A percentile compares a stretch with the other conserved stretches of the same genome.
Conservation (phyloP, 1,140 invertebrate genomes). For the Drosophila orosa region DNA sequence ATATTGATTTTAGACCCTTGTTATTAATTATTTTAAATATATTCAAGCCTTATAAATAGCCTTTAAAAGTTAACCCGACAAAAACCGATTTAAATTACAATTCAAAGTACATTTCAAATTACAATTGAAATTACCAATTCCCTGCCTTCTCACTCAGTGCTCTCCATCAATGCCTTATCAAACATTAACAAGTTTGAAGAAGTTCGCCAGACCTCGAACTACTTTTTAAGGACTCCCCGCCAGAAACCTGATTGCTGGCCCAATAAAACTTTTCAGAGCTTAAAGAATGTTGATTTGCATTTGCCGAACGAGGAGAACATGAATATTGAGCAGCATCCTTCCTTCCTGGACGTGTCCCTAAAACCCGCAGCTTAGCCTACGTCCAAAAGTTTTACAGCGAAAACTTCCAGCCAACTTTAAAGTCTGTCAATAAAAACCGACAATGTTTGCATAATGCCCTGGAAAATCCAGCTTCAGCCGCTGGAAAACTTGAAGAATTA, state of each 20-base stretch:
- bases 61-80: too few relatives aligned
- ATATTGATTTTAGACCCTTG: too few relatives aligned
- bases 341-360: neutral
- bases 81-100: neutral
- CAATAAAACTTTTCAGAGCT: constrained; percentile 44
- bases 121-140: constrained; percentile 22
- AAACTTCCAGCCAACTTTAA: constrained; percentile 56
- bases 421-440: constrained; percentile 43
- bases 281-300: constrained; percentile 63
- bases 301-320: constrained; percentile 52
- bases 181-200: constrained; percentile 58
- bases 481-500: constrained; percentile 13
- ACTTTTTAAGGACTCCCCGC: constrained; percentile 8
- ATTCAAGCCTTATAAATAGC: too few relatives aligned
- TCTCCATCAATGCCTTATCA: constrained; percentile 44
- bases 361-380: constrained; percentile 27
- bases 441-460: constrained; percentile 51
- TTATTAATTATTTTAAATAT: too few relatives aligned
- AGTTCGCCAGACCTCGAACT: constrained; percentile 31
- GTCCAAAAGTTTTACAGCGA: constrained; percentile 23
- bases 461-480: constrained; percentile 7
- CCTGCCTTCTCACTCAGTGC: neutral
- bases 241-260: constrained; percentile 24
- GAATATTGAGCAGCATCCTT: constrained; percentile 62
- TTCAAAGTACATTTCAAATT: neutral